These are phyloP conservation scores for Falco concolor DNA, from an alignment of 2,797 vertebrate genomes.

Conservation along the genomic window DNA sequence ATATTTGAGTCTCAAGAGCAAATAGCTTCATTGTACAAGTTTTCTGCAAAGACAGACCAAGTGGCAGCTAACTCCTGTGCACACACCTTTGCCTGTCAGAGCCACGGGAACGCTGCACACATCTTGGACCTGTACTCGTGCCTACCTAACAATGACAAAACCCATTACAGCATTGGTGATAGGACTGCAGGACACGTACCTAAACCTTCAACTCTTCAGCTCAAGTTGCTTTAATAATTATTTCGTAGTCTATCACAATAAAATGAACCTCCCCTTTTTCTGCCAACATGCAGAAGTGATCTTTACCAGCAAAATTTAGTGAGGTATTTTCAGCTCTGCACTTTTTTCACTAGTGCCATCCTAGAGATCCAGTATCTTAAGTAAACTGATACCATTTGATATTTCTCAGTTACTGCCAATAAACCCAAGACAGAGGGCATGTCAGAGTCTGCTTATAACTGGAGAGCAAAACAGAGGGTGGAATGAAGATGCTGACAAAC, in stretches of 20 bases:
- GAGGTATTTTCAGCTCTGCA: background rate
- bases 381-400: background rate
- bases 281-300: background rate
- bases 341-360: background rate
- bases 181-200: background rate
- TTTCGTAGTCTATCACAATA: background rate
- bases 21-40: background rate
- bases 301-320: background rate
- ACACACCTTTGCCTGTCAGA: background rate
- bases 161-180: rapidly evolving
- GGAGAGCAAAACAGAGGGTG: background rate
- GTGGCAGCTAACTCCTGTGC: background rate
- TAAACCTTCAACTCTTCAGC: background rate
- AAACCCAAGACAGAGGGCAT: background rate
- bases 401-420: background rate
- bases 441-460: background rate
- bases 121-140: background rate
- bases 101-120: background rate
- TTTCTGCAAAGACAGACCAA: background rate
- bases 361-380: background rate
- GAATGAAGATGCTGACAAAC: background rate
- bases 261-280: background rate
- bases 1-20: background rate
- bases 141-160: background rate
- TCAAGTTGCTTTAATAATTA: background rate